phyloP scores from a whole-genome alignment of 2,888 invertebrate species.

The Chrysolina oricalcia region DNA sequence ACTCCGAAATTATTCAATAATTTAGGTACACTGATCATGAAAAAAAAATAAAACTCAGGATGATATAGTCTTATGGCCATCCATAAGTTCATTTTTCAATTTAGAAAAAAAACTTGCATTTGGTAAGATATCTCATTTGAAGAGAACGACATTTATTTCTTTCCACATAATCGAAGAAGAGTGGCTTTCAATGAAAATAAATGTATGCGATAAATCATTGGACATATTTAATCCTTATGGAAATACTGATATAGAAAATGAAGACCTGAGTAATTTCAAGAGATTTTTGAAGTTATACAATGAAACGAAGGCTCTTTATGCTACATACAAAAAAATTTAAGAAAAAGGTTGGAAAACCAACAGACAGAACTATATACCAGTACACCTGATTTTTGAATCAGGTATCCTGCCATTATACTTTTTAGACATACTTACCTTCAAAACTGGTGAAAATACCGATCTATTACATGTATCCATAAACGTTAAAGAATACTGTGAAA shows the following conservation, averaged over 20 bases:
- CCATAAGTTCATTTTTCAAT: background rate
- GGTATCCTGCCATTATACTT: background rate
- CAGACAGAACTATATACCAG: conserved; percentile 1
- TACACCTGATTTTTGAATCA: background rate
- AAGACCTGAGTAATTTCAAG: conserved; percentile 1
- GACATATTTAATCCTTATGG: conserved; percentile 20
- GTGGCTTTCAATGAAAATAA: no score
- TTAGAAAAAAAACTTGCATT: conserved; percentile 1
- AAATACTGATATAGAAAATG: conserved; percentile 8
- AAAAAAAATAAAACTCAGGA: background rate
- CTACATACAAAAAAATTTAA: conserved; percentile 13
- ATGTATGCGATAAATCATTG: conserved; percentile 14
- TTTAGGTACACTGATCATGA: no score
- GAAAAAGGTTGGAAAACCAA: background rate
- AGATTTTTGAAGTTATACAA: conserved; percentile 16
- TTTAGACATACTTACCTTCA: background rate
- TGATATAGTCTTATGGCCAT: conserved; percentile 3
- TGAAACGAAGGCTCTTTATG: conserved; percentile 19
- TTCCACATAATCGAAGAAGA: background rate
- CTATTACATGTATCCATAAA: background rate
- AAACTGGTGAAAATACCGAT: background rate
- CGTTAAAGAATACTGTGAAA: conserved; percentile 9
- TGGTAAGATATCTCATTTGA: background rate
- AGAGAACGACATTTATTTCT: conserved; percentile 2
- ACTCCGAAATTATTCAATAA: background rate